phyloP scores from a whole-genome alignment of 2,888 invertebrate genomes.

The Drosophila macrospina region DNA sequence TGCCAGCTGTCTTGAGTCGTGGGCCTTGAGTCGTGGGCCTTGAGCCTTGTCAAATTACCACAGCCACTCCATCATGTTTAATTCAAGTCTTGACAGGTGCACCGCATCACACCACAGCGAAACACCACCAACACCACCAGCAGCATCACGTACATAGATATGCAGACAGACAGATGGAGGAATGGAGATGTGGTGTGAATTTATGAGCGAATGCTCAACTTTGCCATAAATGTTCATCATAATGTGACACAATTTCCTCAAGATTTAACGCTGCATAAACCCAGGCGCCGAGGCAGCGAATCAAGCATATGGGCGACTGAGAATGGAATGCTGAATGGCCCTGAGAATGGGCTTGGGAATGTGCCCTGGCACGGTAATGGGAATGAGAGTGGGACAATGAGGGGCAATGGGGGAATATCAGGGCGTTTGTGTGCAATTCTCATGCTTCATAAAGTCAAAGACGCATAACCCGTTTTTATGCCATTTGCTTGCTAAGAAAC shows the following conservation, averaged over 20 bases:
- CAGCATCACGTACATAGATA: neutral
- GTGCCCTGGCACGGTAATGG: constrained; percentile 3
- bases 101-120: constrained; percentile 14
- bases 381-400: constrained; percentile 1
- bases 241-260: constrained; percentile 79
- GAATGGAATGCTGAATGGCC: constrained; percentile 7
- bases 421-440: constrained; percentile 49
- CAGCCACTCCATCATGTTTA: constrained; percentile 76
- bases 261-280: constrained; percentile 76
- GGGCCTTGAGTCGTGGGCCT: constrained; percentile 30
- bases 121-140: too few species aligned
- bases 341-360: constrained; percentile 5
- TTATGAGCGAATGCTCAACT: constrained; percentile 71
- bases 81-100: constrained; percentile 44
- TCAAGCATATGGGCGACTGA: constrained; percentile 23
- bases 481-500: constrained; percentile 16
- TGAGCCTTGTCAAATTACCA: constrained; percentile 72
- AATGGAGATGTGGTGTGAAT: constrained; percentile 47
- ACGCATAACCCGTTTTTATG: constrained; percentile 58
- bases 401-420: constrained; percentile 22
- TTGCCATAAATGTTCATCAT: constrained; percentile 78
- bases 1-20: constrained; percentile 24
- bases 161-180: neutral
- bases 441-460: constrained; percentile 70
- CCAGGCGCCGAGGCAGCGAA: constrained; percentile 37